Evolutionary conservation across 64 coral and sea anemone species (phyloP).

Genomic region (Catalaphyllia jardinei): DNA sequence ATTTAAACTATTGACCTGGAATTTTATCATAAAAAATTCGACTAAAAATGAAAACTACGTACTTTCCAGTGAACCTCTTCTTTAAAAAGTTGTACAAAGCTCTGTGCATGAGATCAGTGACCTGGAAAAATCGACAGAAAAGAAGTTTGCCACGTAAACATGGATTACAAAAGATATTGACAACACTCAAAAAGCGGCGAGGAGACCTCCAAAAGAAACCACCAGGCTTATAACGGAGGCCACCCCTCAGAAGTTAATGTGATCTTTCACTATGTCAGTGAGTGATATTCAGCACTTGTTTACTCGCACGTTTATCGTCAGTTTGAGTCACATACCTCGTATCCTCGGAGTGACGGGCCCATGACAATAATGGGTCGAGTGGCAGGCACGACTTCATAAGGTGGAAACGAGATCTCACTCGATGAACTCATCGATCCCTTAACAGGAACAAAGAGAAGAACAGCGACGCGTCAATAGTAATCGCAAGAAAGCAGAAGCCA

Average conservation of each 20-base stretch:
- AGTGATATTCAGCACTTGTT: neutral
- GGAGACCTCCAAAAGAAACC: no score
- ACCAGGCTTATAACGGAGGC: no score
- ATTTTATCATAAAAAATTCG: no score
- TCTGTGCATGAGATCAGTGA: constrained; percentile 96
- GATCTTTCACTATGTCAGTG: no score
- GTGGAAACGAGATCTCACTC: constrained; percentile 87
- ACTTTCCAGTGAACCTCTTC: constrained; percentile 89
- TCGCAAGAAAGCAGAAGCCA: no score
- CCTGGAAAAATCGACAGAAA: constrained; percentile 37
- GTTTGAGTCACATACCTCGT: constrained; percentile 63
- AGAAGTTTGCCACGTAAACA: neutral
- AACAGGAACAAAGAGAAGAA: neutral
- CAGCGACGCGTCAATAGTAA: neutral
- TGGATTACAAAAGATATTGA: no score
- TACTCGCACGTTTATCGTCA: no score
- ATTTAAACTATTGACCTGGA: no score
- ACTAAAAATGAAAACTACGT: neutral
- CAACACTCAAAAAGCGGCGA: no score
- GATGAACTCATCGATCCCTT: constrained; percentile 94
- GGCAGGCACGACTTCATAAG: constrained; percentile 90
- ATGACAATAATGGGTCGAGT: constrained; percentile 90
- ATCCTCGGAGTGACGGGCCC: constrained; percentile 88
- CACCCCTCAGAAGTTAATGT: no score
- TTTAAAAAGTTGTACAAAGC: constrained; percentile 86